Base-by-base conservation (phyloP, 37 sponge, comb jelly and placozoan genomes). In the Corticium candelabrum region DNA sequence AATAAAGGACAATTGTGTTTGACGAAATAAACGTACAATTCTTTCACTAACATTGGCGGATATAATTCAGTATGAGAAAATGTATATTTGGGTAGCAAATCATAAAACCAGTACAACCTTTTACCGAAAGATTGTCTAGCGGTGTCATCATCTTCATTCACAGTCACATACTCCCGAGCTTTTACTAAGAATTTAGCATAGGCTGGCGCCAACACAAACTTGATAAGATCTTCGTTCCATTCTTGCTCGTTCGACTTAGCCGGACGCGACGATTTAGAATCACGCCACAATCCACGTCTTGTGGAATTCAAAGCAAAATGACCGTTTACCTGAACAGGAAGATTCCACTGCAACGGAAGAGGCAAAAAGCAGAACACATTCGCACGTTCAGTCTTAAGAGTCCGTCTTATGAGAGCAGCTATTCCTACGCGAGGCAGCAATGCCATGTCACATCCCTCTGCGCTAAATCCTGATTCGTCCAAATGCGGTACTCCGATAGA, bases 311-410 rank as follows among this genome's bases (percentile, higher is more conserved):
- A 62, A 3, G 82, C 69, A 68, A 91, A 91, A 74, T 86, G 82
- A 2, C 89, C 92, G 87, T 91, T 79, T 1, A 91, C 56, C 39
- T 88, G 86, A 33, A 91, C 84, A 27, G 86, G 89, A 50, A 88
- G 76, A 30, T 36, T 34, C 15, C 78, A 69, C 5, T 69, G 33
- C 3, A 78, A 34, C 50, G 89, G 89, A 21, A 91, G 80, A 27
- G 92, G 92, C 5, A 91, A 73, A 80, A 85, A 91, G 33, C 84
- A 86, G 67, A 86, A 91, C 0, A 84, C 38, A 31, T 32, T 5
- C 37, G 34, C 34, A 21, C 21, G 62, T 50, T 21, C 21, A 1
- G 41, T 11, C 32, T 27, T 33, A 50, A 50, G 62, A 41, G 21
- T n/a, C 36, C 62, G 3, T 21, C 1, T 0, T 33, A 56, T 30